Base-by-base conservation (phyloP, 2,113 vertebrate species). In the Saiga tatarica region DNA sequence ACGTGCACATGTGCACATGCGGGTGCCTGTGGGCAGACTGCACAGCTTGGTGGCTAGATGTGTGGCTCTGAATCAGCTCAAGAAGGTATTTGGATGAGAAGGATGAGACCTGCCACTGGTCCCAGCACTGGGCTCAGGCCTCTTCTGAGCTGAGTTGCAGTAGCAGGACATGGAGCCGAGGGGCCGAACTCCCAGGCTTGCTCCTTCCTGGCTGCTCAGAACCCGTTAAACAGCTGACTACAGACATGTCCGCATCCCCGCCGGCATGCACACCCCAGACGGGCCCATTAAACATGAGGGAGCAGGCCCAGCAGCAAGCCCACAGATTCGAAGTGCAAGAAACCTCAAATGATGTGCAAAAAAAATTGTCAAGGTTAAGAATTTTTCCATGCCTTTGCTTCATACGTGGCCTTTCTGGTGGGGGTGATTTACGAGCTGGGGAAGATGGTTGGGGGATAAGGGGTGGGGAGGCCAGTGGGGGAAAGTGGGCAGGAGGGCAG, bases 341-440 rank as follows among this genome's bases (percentile, higher is more conserved):
- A 99, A 98, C 98, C 98, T 98, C 99, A 98, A 98, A 98, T 92
- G 98, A 98, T 96, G 98, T 98, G 98, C 98, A 98, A 98, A 98
- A 98, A 98, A 97, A 97, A 97, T 97, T 26, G 97, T 97, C 96
- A 97, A 71, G 64, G 60, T 93, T 76, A 85, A 62, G 97, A 93
- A 89, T 91, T 97, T 98, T 97, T 98, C 98, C 97, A 97, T 98
- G 90, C 90, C 97, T 98, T 97, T 59, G 92, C 97, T 97, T 96
- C 86, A 25, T 97, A 97, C 97, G 98, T 94, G 42, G 98, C 96
- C 26, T 98, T 98, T 98, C 98, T 98, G 97, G 96, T 96, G 96
- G 79, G 95, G 89, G 92, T 95, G 98, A 98, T 98, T 98, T 91
- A 90, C 11, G 93, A 97, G 92, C 86, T 59, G 1, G 97, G 95